Percentiles rank a stretch among this genome's conserved stretches.
Evolutionary conservation across 2,888 invertebrate species (phyloP).

Genomic region (Yponomeuta plumbellus): DNA sequence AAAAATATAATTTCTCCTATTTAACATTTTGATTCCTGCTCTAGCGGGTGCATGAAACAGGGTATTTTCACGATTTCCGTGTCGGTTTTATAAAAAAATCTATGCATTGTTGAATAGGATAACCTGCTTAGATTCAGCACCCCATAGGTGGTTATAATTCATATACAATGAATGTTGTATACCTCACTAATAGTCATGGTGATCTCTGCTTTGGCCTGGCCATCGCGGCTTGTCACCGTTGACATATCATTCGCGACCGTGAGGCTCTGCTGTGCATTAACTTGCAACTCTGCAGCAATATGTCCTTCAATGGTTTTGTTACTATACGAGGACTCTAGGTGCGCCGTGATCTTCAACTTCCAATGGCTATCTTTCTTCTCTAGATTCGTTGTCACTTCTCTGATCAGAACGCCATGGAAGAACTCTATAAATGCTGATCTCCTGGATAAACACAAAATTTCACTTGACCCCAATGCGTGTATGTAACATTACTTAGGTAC

Average conservation of each 20-base stretch:
- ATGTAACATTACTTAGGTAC: no score
- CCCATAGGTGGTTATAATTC: no score
- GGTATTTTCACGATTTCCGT: no score
- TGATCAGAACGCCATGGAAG: slow-evolving; percentile 78
- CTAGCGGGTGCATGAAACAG: no score
- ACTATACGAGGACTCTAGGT: slow-evolving; percentile 44
- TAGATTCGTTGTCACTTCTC: slow-evolving; percentile 75
- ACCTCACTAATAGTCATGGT: slow-evolving; percentile 53
- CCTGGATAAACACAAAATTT: slow-evolving; percentile 58
- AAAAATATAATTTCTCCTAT: no score
- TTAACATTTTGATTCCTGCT: no score
- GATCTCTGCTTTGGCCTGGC: slow-evolving; percentile 44
- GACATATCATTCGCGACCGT: slow-evolving; percentile 38
- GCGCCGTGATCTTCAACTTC: slow-evolving; percentile 43
- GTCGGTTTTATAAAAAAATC: no score
- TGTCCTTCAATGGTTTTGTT: slow-evolving; percentile 39
- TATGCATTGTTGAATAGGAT: no score
- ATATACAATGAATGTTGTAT: no score
- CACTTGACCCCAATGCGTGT: no score
- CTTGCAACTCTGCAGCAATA: slow-evolving; percentile 41
- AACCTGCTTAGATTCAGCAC: no score
- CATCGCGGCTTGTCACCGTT: slow-evolving; percentile 37
- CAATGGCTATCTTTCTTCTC: slow-evolving; percentile 41
- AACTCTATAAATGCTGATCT: slow-evolving; percentile 81
- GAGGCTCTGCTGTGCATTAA: slow-evolving; percentile 47